Evolutionary conservation across 1,140 invertebrate species (phyloP).

Genomic region (Pseudomyrmex sp.): DNA sequence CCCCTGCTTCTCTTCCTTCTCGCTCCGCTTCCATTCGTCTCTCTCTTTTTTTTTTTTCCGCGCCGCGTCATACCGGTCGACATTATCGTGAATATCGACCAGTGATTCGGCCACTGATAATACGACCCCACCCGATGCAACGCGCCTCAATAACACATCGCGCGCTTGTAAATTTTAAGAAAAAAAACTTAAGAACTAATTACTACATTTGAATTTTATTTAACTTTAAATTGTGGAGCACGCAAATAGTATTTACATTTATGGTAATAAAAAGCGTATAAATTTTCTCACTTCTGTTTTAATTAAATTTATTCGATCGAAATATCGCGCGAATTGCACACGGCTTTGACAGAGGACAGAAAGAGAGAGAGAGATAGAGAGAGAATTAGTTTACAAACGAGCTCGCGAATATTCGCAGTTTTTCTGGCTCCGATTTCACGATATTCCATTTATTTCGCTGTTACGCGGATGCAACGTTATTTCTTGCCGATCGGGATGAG

Average conservation of each 20-base stretch:
- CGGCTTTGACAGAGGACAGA: too few species aligned
- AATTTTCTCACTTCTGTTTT: neutral
- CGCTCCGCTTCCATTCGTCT: slow-evolving; percentile 22
- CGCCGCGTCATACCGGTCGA: slow-evolving; percentile 59
- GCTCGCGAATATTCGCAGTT: slow-evolving; percentile 28
- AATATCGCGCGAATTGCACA: too few species aligned
- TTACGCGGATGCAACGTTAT: slow-evolving; percentile 4
- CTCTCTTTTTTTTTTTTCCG: slow-evolving; percentile 44
- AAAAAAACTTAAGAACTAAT: slow-evolving; percentile 11
- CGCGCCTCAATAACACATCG: neutral
- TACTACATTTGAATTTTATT: neutral
- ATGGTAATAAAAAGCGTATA: too few species aligned
- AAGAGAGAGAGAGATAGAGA: slow-evolving; percentile 5
- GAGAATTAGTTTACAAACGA: slow-evolving; percentile 26
- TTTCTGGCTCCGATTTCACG: slow-evolving; percentile 24
- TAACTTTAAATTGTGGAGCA: too few species aligned
- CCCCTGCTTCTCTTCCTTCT: slow-evolving; percentile 13
- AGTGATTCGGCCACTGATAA: slow-evolving; percentile 66
- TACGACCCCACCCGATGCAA: slow-evolving; percentile 9
- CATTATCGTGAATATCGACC: slow-evolving; percentile 72
- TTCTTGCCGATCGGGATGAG: slow-evolving; percentile 20
- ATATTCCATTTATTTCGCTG: slow-evolving; percentile 28
- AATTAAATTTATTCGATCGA: too few species aligned
- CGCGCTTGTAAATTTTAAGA: slow-evolving; percentile 18
- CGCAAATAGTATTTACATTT: too few species aligned